Evolutionary conservation across 2,113 vertebrate genomes (phyloP).

Genomic region (Pithys albifrons): DNA sequence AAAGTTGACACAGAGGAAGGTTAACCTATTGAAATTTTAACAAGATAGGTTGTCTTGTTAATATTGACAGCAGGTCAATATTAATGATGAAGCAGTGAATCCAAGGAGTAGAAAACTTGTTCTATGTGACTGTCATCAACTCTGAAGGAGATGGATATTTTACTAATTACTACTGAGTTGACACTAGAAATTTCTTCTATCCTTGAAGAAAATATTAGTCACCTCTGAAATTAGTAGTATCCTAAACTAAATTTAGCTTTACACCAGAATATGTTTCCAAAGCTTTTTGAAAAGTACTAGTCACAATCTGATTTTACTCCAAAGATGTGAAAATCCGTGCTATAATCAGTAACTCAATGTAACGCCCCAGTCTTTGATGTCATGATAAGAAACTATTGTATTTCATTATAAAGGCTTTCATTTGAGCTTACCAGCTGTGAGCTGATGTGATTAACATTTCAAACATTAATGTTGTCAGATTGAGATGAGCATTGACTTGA

Average conservation of each 20-base stretch:
- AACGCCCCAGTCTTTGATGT: background rate
- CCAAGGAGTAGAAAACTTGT: background rate
- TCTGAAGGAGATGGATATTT: background rate
- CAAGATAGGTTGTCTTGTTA: background rate
- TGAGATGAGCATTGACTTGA: background rate
- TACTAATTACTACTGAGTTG: background rate
- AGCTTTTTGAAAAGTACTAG: background rate
- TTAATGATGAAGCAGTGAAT: background rate
- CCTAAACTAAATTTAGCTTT: background rate
- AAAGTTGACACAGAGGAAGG: background rate
- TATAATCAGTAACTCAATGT: background rate
- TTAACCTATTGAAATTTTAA: background rate
- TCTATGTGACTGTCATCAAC: background rate
- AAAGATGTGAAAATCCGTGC: background rate
- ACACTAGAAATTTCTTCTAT: background rate
- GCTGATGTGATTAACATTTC: background rate
- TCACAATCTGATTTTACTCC: background rate
- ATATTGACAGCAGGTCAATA: background rate
- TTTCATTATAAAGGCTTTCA: background rate
- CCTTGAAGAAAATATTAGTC: background rate
- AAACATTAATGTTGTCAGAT: background rate
- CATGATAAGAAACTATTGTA: background rate
- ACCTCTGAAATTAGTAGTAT: background rate
- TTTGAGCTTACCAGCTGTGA: background rate
- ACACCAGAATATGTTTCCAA: background rate